phyloP scores from a whole-genome alignment of 1,140 invertebrate species.

The Calliphora vicina region DNA sequence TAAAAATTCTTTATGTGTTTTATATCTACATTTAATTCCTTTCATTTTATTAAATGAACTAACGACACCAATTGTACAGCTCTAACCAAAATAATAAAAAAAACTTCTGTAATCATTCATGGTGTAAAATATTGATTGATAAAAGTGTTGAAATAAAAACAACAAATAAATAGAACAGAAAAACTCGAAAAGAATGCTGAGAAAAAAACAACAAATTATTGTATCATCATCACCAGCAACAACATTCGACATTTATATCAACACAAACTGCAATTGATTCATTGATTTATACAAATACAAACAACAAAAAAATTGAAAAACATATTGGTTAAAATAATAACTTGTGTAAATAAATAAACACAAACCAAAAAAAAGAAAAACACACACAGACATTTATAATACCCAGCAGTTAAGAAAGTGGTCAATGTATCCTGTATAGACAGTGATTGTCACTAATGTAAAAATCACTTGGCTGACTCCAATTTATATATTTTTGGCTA shows the following conservation, averaged over 20 bases:
- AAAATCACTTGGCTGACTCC: too few species aligned
- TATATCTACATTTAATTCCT: too few species aligned
- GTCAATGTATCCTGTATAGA: too few species aligned
- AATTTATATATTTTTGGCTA: too few species aligned
- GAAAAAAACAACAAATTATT: too few species aligned
- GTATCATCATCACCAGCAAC: background rate
- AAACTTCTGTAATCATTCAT: background rate
- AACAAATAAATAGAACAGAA: background rate
- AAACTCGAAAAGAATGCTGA: background rate
- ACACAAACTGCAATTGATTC: conserved; percentile 9
- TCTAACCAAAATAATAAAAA: background rate
- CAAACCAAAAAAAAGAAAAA: background rate
- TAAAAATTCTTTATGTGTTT: too few species aligned
- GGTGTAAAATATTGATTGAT: conserved; percentile 8
- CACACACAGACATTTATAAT: background rate
- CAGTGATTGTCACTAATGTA: too few species aligned
- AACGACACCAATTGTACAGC: too few species aligned
- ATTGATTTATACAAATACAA: background rate
- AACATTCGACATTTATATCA: background rate
- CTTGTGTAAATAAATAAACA: conserved; percentile 3
- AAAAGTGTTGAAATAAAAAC: background rate
- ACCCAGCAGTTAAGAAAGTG: too few species aligned
- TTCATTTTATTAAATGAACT: too few species aligned
- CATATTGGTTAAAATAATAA: background rate
- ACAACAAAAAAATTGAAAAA: conserved; percentile 5